Conservation (phyloP, 2,113 vertebrate genomes). For the Colius striatus region DNA sequence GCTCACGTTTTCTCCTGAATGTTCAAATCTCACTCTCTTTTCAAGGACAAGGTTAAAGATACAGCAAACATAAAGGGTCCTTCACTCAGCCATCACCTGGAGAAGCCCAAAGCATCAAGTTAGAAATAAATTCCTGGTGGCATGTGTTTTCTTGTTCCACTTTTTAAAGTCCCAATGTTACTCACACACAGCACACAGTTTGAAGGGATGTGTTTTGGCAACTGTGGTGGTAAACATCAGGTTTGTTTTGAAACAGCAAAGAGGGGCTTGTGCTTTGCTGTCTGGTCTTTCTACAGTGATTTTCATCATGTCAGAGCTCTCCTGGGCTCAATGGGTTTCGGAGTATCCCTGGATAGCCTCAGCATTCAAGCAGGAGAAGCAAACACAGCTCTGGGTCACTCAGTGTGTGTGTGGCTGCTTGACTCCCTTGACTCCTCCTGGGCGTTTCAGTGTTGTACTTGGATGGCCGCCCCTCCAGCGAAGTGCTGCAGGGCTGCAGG, state of each 20-base stretch:
- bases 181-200: not conserved
- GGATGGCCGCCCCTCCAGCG: not conserved
- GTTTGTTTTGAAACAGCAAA: not conserved
- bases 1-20: not conserved
- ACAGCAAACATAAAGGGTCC: not conserved
- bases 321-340: not conserved
- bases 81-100: not conserved
- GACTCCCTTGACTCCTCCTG: not conserved
- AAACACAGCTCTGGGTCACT: rapidly evolving
- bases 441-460: not conserved
- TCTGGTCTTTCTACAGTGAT: not conserved
- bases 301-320: not conserved
- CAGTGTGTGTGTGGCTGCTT: constrained; percentile 43
- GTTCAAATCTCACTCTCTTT: not conserved
- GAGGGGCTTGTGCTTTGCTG: not conserved
- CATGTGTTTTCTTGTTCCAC: rapidly evolving
- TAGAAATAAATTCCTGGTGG: not conserved
- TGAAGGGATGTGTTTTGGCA: not conserved
- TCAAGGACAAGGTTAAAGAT: not conserved
- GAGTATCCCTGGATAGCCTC: not conserved
- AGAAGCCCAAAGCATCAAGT: not conserved
- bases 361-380: rapidly evolving
- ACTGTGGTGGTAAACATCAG: not conserved
- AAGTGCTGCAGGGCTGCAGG: not conserved
- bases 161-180: not conserved